A percentile compares a stretch with the other conserved stretches of the same genome.
These are phyloP conservation scores for Agrotis segetum DNA, from an alignment of 2,888 invertebrate species.

Conservation along the genomic window DNA sequence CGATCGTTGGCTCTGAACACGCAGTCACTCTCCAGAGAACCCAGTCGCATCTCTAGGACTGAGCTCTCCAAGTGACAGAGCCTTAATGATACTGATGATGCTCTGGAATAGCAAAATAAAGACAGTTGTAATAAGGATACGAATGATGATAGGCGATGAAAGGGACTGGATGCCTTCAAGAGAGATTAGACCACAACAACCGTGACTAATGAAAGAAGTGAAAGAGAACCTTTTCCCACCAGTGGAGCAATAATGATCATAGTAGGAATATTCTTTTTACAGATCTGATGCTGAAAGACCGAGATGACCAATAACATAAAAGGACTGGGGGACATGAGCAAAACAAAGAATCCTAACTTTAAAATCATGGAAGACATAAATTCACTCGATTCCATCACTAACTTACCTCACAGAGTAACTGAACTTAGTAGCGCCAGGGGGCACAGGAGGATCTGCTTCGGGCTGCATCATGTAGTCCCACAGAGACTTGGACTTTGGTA, in stretches of 20 bases:
- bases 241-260: background rate
- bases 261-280: background rate
- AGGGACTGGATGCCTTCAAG: too few species aligned
- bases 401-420: slow-evolving; percentile 92
- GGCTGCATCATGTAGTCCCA: slow-evolving; percentile 84
- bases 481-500: slow-evolving; percentile 77
- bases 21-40: slow-evolving; percentile 94
- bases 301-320: background rate
- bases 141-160: too few species aligned
- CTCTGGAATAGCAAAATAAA: slow-evolving; percentile 71
- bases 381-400: background rate
- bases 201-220: too few species aligned
- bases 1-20: slow-evolving; percentile 95
- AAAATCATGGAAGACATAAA: too few species aligned
- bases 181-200: too few species aligned
- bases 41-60: slow-evolving; percentile 92
- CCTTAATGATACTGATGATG: slow-evolving; percentile 92
- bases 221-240: too few species aligned
- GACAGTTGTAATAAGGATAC: too few species aligned
- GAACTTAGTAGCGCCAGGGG: slow-evolving; percentile 94
- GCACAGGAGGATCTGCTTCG: slow-evolving; percentile 93
- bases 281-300: background rate
- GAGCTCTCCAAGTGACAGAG: slow-evolving; percentile 94
- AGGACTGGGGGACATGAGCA: background rate
- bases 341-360: background rate